phyloP scores from a whole-genome alignment of 2,113 vertebrate genomes.

The Craseonycteris thonglongyai region DNA sequence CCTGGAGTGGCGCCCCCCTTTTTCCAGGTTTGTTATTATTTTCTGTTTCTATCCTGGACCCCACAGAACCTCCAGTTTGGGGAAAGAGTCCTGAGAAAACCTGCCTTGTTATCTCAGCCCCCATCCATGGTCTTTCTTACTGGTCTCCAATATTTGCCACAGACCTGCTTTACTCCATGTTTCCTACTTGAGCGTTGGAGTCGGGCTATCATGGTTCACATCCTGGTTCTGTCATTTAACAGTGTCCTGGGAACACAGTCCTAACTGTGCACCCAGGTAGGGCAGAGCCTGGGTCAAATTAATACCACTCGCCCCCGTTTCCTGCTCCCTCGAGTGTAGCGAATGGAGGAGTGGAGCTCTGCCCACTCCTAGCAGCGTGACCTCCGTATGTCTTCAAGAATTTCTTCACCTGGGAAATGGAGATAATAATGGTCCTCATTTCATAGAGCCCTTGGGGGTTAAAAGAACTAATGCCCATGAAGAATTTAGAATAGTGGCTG shows the following conservation, averaged over 20 bases:
- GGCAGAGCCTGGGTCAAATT: not conserved
- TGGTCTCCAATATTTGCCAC: not conserved
- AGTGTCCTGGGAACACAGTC: not conserved
- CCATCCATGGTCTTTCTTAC: too few relatives aligned
- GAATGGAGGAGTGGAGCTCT: not conserved
- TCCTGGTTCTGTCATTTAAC: not conserved
- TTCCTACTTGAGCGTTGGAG: not conserved
- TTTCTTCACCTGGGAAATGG: constrained; percentile 10
- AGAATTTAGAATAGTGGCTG: constrained; percentile 29
- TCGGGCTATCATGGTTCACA: not conserved
- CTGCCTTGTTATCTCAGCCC: not conserved
- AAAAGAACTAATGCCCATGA: constrained; percentile 45
- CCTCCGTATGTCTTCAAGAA: not conserved
- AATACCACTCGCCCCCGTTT: not conserved
- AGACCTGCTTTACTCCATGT: not conserved
- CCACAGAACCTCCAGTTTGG: not conserved
- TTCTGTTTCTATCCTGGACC: not conserved
- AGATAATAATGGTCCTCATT: not conserved
- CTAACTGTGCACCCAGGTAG: not conserved
- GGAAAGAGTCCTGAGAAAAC: not conserved
- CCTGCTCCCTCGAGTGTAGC: not conserved
- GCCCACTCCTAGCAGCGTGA: not conserved
- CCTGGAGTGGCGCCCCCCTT: not conserved
- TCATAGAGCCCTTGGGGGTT: not conserved
- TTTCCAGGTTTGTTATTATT: not conserved